Conservation (phyloP, 2,113 vertebrate genomes). For the Prionailurus viverrinus region DNA sequence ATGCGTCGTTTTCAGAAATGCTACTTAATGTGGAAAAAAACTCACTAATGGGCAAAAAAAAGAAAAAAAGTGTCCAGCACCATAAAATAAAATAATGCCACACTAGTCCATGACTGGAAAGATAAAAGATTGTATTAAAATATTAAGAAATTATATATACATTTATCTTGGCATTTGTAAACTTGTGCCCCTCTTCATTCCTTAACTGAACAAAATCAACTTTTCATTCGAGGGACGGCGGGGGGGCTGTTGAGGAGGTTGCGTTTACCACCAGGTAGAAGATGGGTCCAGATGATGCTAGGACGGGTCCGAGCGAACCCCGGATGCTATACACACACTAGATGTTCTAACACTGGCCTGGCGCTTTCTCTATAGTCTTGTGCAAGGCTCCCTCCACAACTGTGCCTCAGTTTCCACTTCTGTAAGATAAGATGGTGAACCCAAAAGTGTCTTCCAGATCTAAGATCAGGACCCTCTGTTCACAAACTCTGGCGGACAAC, state of each 20-base stretch:
- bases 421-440: background rate
- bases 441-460: background rate
- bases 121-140: slow-evolving; percentile 32
- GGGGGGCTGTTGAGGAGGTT: background rate
- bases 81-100: slow-evolving; percentile 29
- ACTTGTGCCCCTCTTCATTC: background rate
- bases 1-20: background rate
- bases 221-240: background rate
- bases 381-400: background rate
- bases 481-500: background rate
- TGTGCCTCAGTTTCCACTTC: background rate
- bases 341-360: background rate
- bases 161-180: background rate
- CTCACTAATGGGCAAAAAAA: slow-evolving; percentile 14
- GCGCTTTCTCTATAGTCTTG: background rate
- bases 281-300: background rate
- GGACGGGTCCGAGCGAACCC: background rate
- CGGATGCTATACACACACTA: background rate
- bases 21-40: slow-evolving; percentile 39
- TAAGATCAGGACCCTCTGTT: background rate
- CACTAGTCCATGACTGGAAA: background rate
- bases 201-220: background rate
- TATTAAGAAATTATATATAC: background rate
- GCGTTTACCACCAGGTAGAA: background rate
- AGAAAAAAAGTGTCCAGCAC: background rate